Base-by-base conservation (phyloP, 2,888 invertebrate species). In the Palloptera scutellata region DNA sequence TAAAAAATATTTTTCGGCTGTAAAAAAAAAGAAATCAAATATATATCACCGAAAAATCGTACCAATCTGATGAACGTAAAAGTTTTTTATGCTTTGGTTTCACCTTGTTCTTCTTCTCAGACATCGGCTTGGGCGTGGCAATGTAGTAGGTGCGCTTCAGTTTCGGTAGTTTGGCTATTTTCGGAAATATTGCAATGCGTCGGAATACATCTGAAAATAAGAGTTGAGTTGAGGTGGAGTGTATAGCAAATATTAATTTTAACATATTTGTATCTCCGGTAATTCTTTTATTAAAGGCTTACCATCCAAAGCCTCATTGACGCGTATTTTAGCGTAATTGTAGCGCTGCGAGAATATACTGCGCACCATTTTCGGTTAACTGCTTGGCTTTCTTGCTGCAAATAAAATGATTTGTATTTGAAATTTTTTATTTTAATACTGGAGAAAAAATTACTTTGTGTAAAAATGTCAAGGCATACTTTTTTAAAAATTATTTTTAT, bases 271-370 rank as follows among this genome's bases (percentile, higher is more conserved):
- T 15, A n/a, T n/a, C n/a, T n/a, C n/a, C 13, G 15, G 15, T 48
- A 17, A 51, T 5, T 19, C 45, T 62, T 42, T 30, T 20, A 13
- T 42, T 52, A 10, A 9, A 59, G n/a, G 13, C 70, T 77, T 69
- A 79, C 80, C 78, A 66, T 80, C 78, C 54, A 79, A 74, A 10
- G 74, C 75, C 30, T 77, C 74, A 68, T 80, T 79, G 40, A 74
- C 69, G 60, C 75, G 72, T 57, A 75, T 77, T 69, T 74, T 76
- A 5, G 74, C 70, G 60, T 62, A 65, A 66, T 80, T 75, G 61
- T 75, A 80, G 42, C 80, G 76, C 45, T 79, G 76, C 0, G 80
- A 80, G 64, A 79, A 78, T 70, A 80, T 77, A 71, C 79, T 80
- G 65, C 78, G 74, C 43, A 79, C 78, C 80, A 80, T 79, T 20